These are phyloP conservation scores for Sinonovacula constricta DNA, from an alignment of 1,140 invertebrate species.

Conservation along the genomic window DNA sequence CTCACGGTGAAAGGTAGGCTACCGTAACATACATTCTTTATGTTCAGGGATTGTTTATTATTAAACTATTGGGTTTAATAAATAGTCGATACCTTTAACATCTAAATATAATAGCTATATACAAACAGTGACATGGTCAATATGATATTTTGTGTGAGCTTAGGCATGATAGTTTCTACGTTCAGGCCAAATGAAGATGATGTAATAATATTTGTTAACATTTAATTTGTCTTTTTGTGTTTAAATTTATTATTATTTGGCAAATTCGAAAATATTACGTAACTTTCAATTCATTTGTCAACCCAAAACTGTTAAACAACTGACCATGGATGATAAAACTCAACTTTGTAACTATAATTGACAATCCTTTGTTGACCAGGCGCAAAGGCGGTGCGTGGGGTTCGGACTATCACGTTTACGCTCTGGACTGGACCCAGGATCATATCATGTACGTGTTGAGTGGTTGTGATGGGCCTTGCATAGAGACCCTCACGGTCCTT, in stretches of 20 bases:
- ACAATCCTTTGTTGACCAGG: neutral
- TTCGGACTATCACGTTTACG: conserved; percentile 1
- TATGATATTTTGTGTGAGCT: neutral
- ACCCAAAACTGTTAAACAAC: too few species aligned
- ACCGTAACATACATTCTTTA: neutral
- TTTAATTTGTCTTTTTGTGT: too few species aligned
- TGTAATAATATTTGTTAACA: too few species aligned
- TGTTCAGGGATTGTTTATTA: too few species aligned
- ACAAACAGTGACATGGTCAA: neutral
- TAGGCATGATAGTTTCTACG: neutral
- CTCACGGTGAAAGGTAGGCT: conserved; percentile 64
- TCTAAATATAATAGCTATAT: neutral
- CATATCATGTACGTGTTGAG: conserved; percentile 18
- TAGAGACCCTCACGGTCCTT: too few species aligned
- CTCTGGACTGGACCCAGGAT: conserved; percentile 25
- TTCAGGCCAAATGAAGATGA: neutral
- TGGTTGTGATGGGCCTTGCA: too few species aligned
- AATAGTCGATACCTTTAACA: too few species aligned
- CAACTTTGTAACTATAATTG: neutral
- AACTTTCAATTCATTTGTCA: too few species aligned
- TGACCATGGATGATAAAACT: too few species aligned
- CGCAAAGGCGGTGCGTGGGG: neutral
- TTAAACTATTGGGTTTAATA: too few species aligned
- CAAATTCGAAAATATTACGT: too few species aligned
- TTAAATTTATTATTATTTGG: too few species aligned